Evolutionary conservation across 2,888 invertebrate genomes (phyloP).

Genomic region (Scaptomyza parva): DNA sequence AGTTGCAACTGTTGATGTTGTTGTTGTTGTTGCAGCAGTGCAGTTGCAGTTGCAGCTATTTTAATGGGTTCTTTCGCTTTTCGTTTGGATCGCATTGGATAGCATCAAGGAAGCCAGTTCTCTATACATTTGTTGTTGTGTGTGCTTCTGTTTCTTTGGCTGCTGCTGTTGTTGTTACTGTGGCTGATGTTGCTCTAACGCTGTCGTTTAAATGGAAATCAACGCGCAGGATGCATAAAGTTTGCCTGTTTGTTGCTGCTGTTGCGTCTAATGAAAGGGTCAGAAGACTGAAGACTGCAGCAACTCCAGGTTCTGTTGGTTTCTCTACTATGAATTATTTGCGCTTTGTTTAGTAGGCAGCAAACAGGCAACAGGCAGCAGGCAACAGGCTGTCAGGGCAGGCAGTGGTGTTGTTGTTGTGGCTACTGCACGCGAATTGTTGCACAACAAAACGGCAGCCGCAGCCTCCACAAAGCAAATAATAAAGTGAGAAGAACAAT

Average conservation of each 20-base stretch:
- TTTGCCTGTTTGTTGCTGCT: slow-evolving; percentile 58
- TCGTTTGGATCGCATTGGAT: slow-evolving; percentile 63
- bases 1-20: slow-evolving; percentile 34
- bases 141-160: slow-evolving; percentile 22
- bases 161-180: slow-evolving; percentile 31
- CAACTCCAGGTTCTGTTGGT: slow-evolving; percentile 27
- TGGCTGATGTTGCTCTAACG: slow-evolving; percentile 68
- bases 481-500: slow-evolving; percentile 81
- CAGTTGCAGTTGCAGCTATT: slow-evolving; percentile 66
- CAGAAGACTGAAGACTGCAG: slow-evolving; percentile 57
- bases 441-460: slow-evolving; percentile 60
- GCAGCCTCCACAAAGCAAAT: slow-evolving; percentile 73
- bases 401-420: slow-evolving; percentile 51
- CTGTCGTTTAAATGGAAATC: slow-evolving; percentile 80
- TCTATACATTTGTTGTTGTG: slow-evolving; percentile 13
- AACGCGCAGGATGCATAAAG: slow-evolving; percentile 80
- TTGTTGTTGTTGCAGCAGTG: slow-evolving; percentile 47
- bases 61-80: slow-evolving; percentile 80
- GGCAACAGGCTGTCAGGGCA: slow-evolving; percentile 21
- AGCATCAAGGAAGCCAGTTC: slow-evolving; percentile 77
- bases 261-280: slow-evolving; percentile 78
- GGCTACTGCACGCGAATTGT: slow-evolving; percentile 77
- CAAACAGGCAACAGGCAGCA: slow-evolving; percentile 33
- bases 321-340: slow-evolving; percentile 73
- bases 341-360: slow-evolving; percentile 70